phyloP scores from a whole-genome alignment of 2,888 invertebrate species.

The Yponomeuta cagnagella region DNA sequence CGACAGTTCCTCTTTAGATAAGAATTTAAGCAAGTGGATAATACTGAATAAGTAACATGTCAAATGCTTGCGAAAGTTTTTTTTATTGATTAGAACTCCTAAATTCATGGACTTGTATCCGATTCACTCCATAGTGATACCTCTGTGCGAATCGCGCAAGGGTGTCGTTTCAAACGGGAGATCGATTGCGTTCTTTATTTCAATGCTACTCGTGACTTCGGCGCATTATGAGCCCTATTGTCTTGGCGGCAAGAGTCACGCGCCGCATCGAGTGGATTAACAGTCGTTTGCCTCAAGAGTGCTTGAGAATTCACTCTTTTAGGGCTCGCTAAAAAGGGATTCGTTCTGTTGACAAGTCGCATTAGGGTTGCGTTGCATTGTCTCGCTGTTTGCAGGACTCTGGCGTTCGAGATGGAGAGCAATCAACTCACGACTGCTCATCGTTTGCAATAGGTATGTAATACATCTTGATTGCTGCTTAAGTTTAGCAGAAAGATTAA shows the following conservation, averaged over 20 bases:
- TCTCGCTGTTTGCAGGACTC: background rate
- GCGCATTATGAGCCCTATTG: constrained; percentile 8
- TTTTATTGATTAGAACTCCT: no score
- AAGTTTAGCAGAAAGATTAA: no score
- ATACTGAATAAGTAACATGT: no score
- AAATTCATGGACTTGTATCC: background rate
- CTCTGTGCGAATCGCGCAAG: background rate
- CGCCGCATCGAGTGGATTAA: constrained; percentile 53
- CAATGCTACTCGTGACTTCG: background rate
- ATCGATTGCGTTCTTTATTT: background rate
- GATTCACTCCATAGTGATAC: background rate
- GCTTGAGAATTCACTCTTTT: constrained; percentile 15
- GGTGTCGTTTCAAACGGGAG: background rate
- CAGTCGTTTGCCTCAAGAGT: constrained; percentile 48
- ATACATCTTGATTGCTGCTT: no score
- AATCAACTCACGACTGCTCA: background rate
- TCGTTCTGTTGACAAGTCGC: constrained; percentile 4
- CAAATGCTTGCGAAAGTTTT: no score
- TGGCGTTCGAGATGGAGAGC: constrained; percentile 18
- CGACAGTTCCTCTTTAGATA: no score
- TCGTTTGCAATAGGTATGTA: no score
- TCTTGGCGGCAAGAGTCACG: background rate
- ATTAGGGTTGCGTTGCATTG: constrained; percentile 5
- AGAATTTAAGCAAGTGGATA: no score
- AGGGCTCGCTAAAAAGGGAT: constrained; percentile 4